Conservation (phyloP, 2,797 vertebrate species). For the Rhadinocentrus ornatus region DNA sequence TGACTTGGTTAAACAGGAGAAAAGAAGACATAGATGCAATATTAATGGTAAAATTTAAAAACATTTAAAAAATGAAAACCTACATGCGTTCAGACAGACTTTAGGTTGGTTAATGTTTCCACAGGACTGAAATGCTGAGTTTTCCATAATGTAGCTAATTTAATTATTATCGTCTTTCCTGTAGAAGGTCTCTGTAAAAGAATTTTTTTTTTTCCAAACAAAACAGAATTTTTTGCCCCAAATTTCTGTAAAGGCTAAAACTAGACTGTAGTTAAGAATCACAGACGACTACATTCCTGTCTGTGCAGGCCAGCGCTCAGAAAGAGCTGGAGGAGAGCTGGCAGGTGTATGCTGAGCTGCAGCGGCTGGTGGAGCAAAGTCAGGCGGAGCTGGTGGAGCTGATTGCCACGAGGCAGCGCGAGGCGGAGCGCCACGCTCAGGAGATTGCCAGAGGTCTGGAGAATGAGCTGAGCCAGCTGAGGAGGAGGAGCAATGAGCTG, state of each 20-base stretch:
- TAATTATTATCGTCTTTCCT: not conserved
- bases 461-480: conserved; percentile 81
- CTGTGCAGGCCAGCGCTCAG: conserved; percentile 74
- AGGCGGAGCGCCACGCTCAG: conserved; percentile 79
- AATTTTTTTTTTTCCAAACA: not conserved
- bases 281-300: no score
- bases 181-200: not conserved
- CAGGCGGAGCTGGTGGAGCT: conserved; percentile 85
- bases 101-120: not conserved
- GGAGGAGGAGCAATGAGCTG: conserved; percentile 79
- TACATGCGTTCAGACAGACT: not conserved
- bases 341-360: conserved; percentile 83
- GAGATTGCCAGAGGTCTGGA: conserved; percentile 80
- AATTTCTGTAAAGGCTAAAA: not conserved
- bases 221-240: no score
- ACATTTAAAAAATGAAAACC: not conserved
- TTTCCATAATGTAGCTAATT: not conserved
- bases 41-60: not conserved
- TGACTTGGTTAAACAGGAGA: no score
- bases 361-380: conserved; percentile 82
- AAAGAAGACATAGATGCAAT: not conserved
- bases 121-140: not conserved
- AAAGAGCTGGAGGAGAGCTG: conserved; percentile 86
- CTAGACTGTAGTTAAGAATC: not conserved
- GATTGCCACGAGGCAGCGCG: conserved; percentile 75